A percentile compares a stretch with the other conserved stretches of the same genome.
phyloP scores from a whole-genome alignment of 2,888 invertebrate species.

The Melipona beecheii region DNA sequence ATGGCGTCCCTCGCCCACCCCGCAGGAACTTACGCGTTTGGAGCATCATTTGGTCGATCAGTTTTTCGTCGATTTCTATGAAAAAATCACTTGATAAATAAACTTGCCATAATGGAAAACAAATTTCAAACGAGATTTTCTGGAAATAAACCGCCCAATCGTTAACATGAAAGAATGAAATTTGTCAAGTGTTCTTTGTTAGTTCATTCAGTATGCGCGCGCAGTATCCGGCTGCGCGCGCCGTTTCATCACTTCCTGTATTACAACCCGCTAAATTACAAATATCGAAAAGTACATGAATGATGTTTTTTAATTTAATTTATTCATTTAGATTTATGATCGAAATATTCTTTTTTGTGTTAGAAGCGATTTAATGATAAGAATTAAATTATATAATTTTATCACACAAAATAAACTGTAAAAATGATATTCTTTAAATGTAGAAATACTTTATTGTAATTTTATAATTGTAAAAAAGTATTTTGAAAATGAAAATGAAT shows the following conservation, averaged over 20 bases:
- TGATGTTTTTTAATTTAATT: not conserved
- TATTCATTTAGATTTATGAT: not conserved
- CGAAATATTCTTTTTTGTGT: not conserved
- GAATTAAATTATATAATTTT: not conserved
- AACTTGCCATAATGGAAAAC: constrained; percentile 30
- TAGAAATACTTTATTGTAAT: not conserved
- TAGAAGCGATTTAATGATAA: not conserved
- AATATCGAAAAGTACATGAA: not conserved
- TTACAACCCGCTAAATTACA: constrained; percentile 45
- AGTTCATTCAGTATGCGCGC: constrained; percentile 67
- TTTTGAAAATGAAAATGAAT: not conserved
- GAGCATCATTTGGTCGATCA: constrained; percentile 26
- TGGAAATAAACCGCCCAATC: constrained; percentile 19
- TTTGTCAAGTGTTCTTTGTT: constrained; percentile 51
- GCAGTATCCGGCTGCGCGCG: constrained; percentile 73
- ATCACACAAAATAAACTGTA: not conserved
- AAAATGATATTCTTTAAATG: not conserved
- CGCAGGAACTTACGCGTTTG: constrained; percentile 71
- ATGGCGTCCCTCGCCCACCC: constrained; percentile 79
- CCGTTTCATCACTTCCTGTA: constrained; percentile 58
- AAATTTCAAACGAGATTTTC: constrained; percentile 31
- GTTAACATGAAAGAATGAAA: constrained; percentile 52
- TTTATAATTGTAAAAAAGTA: not conserved
- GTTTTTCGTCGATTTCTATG: constrained; percentile 8
- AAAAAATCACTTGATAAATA: constrained; percentile 16